Evolutionary conservation across 2,797 vertebrate species (phyloP).

Genomic region (Myotis pilosus): DNA sequence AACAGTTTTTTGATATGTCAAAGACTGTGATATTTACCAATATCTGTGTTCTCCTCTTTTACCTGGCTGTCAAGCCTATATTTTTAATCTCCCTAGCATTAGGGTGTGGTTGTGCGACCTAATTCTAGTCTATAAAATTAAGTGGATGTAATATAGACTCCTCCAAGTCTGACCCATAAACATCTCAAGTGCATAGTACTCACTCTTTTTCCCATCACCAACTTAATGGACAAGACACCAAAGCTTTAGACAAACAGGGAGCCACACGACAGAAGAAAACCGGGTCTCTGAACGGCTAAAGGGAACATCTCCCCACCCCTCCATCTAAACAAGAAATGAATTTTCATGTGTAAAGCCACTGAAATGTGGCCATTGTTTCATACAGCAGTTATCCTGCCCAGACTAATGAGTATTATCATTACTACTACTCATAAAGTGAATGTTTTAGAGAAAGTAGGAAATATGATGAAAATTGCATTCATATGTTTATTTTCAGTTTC

Average conservation of each 20-base stretch:
- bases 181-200: not conserved
- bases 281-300: not conserved
- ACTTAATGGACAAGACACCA: not conserved
- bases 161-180: not conserved
- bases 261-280: not conserved
- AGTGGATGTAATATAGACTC: not conserved
- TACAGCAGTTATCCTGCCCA: not conserved
- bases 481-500: not conserved
- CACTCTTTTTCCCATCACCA: not conserved
- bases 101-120: not conserved
- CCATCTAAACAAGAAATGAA: not conserved
- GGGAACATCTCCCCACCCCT: not conserved
- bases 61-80: not conserved
- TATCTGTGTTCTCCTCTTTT: not conserved
- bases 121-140: slow-evolving; percentile 8
- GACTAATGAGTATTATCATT: not conserved
- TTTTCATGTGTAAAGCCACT: not conserved
- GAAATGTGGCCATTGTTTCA: not conserved
- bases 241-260: not conserved
- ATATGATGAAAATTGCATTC: not conserved
- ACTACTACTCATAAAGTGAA: not conserved
- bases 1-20: not conserved
- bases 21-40: not conserved
- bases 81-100: not conserved
- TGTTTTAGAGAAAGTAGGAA: not conserved